Conservation (phyloP, 2,113 vertebrate genomes). For the Leptobrachium ailaonicum region DNA sequence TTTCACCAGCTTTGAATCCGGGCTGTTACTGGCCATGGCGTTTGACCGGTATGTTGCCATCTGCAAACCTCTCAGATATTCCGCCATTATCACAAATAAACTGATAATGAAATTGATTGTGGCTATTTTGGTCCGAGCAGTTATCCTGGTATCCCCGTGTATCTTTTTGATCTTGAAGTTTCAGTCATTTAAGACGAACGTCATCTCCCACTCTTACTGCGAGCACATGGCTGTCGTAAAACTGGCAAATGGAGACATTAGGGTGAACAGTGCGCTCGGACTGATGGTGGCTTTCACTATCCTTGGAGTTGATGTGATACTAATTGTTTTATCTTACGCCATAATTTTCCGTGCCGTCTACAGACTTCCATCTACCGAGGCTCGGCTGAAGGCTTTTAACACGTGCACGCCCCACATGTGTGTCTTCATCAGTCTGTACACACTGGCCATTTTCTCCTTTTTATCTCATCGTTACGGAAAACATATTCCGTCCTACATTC, state of each 20-base stretch:
- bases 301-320: constrained; percentile 50
- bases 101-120: neutral
- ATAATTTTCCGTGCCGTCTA: constrained; percentile 54
- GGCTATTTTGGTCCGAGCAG: constrained; percentile 37
- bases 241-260: constrained; percentile 51
- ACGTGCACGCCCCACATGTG: constrained; percentile 57
- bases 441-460: constrained; percentile 57
- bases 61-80: constrained; percentile 51
- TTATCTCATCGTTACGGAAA: constrained; percentile 57
- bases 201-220: constrained; percentile 53
- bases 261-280: constrained; percentile 48
- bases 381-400: constrained; percentile 53
- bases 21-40: constrained; percentile 50
- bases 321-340: constrained; percentile 57
- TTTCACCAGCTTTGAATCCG: constrained; percentile 56
- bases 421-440: constrained; percentile 53
- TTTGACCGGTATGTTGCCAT: constrained; percentile 57
- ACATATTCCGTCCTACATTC: constrained; percentile 41
- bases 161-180: constrained; percentile 49
- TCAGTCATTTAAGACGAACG: constrained; percentile 52
- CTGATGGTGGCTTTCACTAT: constrained; percentile 55
- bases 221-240: constrained; percentile 58
- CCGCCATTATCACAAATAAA: constrained; percentile 49
- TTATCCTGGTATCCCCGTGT: constrained; percentile 35
- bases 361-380: constrained; percentile 52